Conservation (phyloP, 2,797 vertebrate species). For the Parotocinclus haroldoi region DNA sequence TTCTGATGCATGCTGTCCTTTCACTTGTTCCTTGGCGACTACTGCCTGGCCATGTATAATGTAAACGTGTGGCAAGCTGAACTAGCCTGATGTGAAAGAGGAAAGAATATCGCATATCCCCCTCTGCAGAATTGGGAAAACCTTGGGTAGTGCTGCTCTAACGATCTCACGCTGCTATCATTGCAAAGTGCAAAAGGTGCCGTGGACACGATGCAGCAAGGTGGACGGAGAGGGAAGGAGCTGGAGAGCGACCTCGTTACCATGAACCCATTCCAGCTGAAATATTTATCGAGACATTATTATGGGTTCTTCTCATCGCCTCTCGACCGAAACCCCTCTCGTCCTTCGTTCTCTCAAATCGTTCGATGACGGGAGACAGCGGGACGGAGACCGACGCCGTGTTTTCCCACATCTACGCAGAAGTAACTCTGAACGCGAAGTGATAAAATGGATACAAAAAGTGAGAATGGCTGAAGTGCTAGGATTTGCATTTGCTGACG, state of each 20-base stretch:
- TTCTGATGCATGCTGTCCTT: not conserved
- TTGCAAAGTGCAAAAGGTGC: conserved; percentile 73
- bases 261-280: conserved; percentile 62
- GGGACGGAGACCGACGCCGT: conserved; percentile 6
- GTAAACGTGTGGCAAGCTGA: conserved; percentile 61
- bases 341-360: conserved; percentile 9
- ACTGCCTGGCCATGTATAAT: conserved; percentile 62
- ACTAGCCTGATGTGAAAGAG: conserved; percentile 61
- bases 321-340: conserved; percentile 45
- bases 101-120: conserved; percentile 67
- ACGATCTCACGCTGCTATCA: conserved; percentile 71
- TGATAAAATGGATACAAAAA: conserved; percentile 36
- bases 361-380: conserved; percentile 32
- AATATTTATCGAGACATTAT: conserved; percentile 77
- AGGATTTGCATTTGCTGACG: conserved; percentile 45
- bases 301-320: conserved; percentile 56
- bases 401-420: conserved; percentile 13
- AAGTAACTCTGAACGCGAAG: conserved; percentile 10
- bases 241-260: conserved; percentile 61
- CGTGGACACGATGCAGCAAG: conserved; percentile 54
- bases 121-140: conserved; percentile 66
- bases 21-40: conserved; percentile 17
- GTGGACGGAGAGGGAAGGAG: conserved; percentile 59
- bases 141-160: conserved; percentile 62
- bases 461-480: conserved; percentile 40